Conservation (phyloP, 1,140 invertebrate species). For the Halyomorpha halys region DNA sequence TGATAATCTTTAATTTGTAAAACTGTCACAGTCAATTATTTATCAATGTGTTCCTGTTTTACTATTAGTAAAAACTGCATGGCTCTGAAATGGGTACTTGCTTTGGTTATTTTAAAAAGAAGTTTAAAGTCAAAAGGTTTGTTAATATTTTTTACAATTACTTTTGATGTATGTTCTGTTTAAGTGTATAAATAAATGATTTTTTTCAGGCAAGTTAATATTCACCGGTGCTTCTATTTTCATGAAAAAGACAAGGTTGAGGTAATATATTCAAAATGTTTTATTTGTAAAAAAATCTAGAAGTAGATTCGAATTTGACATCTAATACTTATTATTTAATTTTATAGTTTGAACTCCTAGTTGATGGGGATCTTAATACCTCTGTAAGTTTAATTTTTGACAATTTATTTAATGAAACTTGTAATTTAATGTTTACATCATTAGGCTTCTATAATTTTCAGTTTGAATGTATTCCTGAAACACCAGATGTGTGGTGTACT, state of each 20-base stretch:
- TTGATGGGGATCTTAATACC: constrained; percentile 10
- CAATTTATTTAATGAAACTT: background rate
- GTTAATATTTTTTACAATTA: constrained; percentile 6
- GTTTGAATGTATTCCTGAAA: constrained; percentile 4
- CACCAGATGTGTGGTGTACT: constrained; percentile 12
- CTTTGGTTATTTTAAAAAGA: constrained; percentile 6
- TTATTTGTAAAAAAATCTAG: background rate
- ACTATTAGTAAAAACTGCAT: background rate
- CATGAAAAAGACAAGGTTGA: constrained; percentile 17
- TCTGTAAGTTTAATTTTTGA: background rate
- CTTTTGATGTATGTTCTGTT: background rate
- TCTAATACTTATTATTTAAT: background rate
- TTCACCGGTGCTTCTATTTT: constrained; percentile 17
- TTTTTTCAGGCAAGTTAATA: constrained; percentile 15
- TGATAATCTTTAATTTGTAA: no score
- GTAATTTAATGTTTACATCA: background rate
- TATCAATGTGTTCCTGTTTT: constrained; percentile 13
- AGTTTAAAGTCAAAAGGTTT: constrained; percentile 18
- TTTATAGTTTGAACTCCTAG: constrained; percentile 20
- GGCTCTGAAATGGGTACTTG: constrained; percentile 9
- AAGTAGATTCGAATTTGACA: background rate
- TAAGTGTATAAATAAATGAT: background rate
- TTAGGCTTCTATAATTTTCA: background rate
- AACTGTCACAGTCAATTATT: background rate
- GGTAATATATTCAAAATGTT: background rate